Percentiles rank a stretch among this genome's conserved stretches.
phyloP scores from a whole-genome alignment of 2,888 invertebrate species.

The Pemphredon lugubris region DNA sequence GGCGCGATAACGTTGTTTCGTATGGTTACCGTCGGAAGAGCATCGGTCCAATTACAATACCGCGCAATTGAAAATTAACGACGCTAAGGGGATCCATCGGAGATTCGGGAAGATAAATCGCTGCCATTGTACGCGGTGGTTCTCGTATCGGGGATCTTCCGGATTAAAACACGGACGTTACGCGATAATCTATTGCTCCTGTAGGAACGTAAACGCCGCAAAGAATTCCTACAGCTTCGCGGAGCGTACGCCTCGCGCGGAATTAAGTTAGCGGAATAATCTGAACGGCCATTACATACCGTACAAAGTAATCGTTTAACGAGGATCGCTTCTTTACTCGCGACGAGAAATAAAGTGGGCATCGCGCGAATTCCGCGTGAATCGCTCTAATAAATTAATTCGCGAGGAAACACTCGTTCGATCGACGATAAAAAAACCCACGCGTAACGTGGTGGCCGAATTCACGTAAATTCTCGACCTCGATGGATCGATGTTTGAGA shows the following conservation, averaged over 20 bases:
- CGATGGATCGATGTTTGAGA: too few species aligned
- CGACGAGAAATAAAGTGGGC: too few species aligned
- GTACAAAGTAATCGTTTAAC: constrained; percentile 1
- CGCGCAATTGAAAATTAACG: constrained; percentile 5
- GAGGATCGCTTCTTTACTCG: not conserved
- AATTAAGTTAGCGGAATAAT: constrained; percentile 17
- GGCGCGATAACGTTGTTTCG: too few species aligned
- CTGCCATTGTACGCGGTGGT: not conserved
- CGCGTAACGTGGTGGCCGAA: too few species aligned
- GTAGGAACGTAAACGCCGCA: not conserved
- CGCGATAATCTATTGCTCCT: not conserved
- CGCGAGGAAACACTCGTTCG: too few species aligned
- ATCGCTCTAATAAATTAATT: too few species aligned
- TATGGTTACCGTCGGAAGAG: too few species aligned
- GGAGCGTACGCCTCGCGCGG: constrained; percentile 12
- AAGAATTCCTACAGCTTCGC: constrained; percentile 8
- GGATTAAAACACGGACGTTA: not conserved
- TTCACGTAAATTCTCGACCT: too few species aligned
- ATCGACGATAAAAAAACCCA: too few species aligned
- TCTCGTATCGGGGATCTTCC: not conserved
- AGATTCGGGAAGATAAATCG: constrained; percentile 10
- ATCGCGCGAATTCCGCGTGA: too few species aligned
- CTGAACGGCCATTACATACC: constrained; percentile 5
- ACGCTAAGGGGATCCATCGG: not conserved
- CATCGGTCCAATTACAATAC: too few species aligned